Evolutionary conservation across 2,888 invertebrate genomes (phyloP), one percentile per base, ranked within the genome.

Genomic region (Heliconius erato): DNA sequence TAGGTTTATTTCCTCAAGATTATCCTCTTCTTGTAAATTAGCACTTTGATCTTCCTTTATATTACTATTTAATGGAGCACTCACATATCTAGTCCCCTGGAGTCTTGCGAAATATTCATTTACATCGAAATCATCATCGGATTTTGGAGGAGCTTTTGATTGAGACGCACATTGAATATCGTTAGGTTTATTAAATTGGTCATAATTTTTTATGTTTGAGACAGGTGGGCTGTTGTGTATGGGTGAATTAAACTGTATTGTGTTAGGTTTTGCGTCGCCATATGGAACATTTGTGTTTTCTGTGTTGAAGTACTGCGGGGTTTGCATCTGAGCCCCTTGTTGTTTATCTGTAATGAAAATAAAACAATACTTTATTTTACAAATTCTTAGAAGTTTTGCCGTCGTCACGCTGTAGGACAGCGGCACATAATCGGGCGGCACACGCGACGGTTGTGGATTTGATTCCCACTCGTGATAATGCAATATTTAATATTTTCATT

Each of bases 41-140:
- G 96, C 93, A 87, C 96, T 96, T 67, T 90, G 91, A 81, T 96
- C 96, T 76, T 94, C 94, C 85, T 96, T 94, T 11, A 94, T 86
- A 26, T 93, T 92, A 78, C 91, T 92, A 78, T 93, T 92, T 3
- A 94, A 82, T 0, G 95, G 95, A 9, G 95, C 95, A 84, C 95
- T 95, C 0, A 96, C 95, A 79, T 96, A 95, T 82, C 94, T 89
- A 0, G 93, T 94, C 3, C 95, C 94, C 85, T 96, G 96, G 0
- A 96, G 87, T 59, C 96, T 89, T 3, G 96, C 96, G 68, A 96
- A 95, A 84, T 96, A 96, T 84, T 95, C 95, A 79, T 95, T 95
- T 0, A 96, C 95, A 84, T 96, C 96, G 81, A 96, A 96, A 86
- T 96, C 95, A 68, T 96, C 96, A 68, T 94, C 93, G 0, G 92